Evolutionary conservation across 2,888 invertebrate species (phyloP), one percentile per base, ranked within the genome.

Genomic region (Celastrina argiolus): DNA sequence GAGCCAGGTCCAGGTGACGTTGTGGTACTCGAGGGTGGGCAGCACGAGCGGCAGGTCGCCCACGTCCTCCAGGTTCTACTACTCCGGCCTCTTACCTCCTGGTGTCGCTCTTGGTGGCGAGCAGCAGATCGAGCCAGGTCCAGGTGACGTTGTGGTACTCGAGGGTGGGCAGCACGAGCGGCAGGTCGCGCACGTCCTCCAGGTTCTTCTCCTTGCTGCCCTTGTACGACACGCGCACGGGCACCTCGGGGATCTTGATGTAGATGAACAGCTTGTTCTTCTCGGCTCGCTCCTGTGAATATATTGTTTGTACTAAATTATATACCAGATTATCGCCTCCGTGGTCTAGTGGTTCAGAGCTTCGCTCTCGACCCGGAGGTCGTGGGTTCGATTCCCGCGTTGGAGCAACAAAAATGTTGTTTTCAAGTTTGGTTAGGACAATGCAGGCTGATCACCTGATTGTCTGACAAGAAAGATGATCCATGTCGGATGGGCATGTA

Each of bases 1-100:
- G 28, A 99, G 93, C 99, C 99, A 99, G 0, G 99, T 99, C 99
- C 99, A 99, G 2, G 99, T 99, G 66, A 98, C 97, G 84, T 99
- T 99, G 85, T 99, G 99, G 86, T 99, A 99, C 86, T 99, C 99
- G 71, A 99, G 91, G 0, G 98, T 98, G 0, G 99, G 99, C 84
- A 99, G 95, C 39, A 98, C 95, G 22, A 99, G 92, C 56, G 97
- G 97, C 78, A 99, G 96, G 81, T 99, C 98, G 61, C 98, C 94
- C 12, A 99, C 96, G 81, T 99, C 99, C 81, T 97, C 97, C 63
- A 99, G 5, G 42, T n/a, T 16, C 16, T 16, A 12, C n/a, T n/a
- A n/a, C n/a, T n/a, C n/a, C 2, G 1, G 1, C 56, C 14, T 34
- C 63, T 18, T 94, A 97, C 75, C 96, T 94, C 75, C 98, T 94